Evolutionary conservation across 2,113 vertebrate species (phyloP), one percentile per base, ranked within the genome.

Genomic region (Myotis lucifugus): DNA sequence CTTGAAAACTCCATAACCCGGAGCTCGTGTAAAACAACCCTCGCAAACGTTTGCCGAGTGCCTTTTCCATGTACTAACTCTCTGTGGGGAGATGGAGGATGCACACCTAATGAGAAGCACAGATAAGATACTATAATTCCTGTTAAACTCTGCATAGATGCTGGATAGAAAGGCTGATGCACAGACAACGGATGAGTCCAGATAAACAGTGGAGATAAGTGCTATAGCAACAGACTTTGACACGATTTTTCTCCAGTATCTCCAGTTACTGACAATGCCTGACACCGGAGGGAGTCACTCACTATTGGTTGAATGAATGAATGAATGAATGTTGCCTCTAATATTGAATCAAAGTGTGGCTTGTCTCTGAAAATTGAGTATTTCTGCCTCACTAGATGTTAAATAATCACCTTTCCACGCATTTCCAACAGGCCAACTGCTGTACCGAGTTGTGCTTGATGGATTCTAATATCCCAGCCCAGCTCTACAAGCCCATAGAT

Each of bases 331-430:
- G 29, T 25, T 18, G 3, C 52, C 29, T 46, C 34, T 70, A 48
- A 46, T 42, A 61, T 15, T 90, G 37, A 42, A 70, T 70, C 83
- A 56, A 27, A 79, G 37, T 56, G 42, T 14, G 42, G 34, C 21
- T 92, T 70, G 29, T 85, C 69, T 96, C 92, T 79, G 74, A 48
- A 88, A 86, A 64, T 2, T 14, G 46, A 76, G 29, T 40, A 50
- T 74, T 88, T 84, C 82, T 91, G 54, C 59, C 64, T 93, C 37
- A 89, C 42, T 46, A 56, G 79, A 34, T 74, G 54, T 83, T 95
- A 95, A 94, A 37, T 84, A 85, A 40, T 83, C 66, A 54, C n/a
- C 23, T 73, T 64, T 21, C 23, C 14, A 32, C 70, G 40, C n/a
- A 52, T 85, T 93, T 82, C 67, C 25, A 69, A 88, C 91, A 91